phyloP scores from a whole-genome alignment of 1,140 invertebrate genomes.

The Brachionus plicatilis region DNA sequence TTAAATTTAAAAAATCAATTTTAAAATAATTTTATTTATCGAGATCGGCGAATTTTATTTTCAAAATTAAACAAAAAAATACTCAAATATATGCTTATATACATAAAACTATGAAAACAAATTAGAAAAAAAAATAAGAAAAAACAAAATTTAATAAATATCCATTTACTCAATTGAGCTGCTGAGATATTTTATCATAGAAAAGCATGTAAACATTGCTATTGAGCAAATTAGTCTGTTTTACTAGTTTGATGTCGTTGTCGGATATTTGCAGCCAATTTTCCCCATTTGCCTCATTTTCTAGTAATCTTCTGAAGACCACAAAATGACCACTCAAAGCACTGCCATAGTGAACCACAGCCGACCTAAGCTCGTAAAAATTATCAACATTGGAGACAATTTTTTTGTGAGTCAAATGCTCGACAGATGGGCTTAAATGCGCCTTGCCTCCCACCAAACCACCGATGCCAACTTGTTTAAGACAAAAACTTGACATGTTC shows the following conservation, averaged over 20 bases:
- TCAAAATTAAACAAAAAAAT: background rate
- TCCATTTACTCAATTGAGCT: background rate
- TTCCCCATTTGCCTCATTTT: background rate
- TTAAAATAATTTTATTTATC: background rate
- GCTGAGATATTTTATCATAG: slow-evolving; percentile 18
- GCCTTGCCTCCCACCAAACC: slow-evolving; percentile 3
- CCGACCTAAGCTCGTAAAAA: slow-evolving; percentile 33
- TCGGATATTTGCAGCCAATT: slow-evolving; percentile 38
- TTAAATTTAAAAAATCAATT: background rate
- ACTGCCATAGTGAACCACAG: slow-evolving; percentile 31
- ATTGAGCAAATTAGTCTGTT: slow-evolving; percentile 8
- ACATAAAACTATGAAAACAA: background rate
- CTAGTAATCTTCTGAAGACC: background rate
- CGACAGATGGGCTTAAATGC: background rate
- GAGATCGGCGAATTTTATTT: background rate
- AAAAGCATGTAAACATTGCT: slow-evolving; percentile 40
- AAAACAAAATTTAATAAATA: background rate
- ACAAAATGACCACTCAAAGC: slow-evolving; percentile 29
- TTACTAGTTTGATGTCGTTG: slow-evolving; percentile 27
- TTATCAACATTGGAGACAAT: background rate
- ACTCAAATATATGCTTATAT: background rate
- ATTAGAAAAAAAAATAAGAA: background rate
- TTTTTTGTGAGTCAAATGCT: background rate
- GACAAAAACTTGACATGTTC: background rate
- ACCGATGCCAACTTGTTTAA: slow-evolving; percentile 31